phyloP scores from a whole-genome alignment of 2,797 vertebrate species.

The Rhynchotus rufescens region DNA sequence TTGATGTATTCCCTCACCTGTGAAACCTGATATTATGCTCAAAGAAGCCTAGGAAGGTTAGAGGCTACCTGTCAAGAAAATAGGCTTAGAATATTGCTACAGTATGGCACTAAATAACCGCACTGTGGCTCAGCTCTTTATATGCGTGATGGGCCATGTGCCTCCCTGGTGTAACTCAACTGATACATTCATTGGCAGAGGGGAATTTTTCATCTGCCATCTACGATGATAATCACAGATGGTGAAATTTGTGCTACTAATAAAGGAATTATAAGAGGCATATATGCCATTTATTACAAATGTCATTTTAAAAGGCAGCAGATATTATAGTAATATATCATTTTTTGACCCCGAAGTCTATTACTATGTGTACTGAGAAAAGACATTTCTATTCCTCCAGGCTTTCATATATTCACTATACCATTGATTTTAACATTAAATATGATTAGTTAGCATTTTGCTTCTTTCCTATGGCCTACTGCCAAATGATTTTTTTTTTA shows the following conservation, averaged over 20 bases:
- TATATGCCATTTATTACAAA: constrained; percentile 43
- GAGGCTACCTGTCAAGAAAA: not conserved
- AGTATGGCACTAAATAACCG: not conserved
- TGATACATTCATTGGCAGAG: not conserved
- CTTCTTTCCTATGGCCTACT: constrained; percentile 33
- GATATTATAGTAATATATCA: constrained; percentile 50
- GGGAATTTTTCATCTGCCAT: constrained; percentile 30
- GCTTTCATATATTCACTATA: constrained; percentile 43
- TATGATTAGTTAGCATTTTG: constrained; percentile 74
- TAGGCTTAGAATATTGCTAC: not conserved
- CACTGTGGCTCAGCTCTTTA: not conserved
- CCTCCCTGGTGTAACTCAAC: not conserved
- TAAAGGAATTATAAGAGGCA: constrained; percentile 53
- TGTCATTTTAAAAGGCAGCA: constrained; percentile 50
- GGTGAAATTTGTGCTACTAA: constrained; percentile 62
- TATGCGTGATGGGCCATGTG: not conserved
- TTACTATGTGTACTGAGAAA: constrained; percentile 31
- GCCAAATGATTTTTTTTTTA: constrained; percentile 61
- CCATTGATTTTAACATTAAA: constrained; percentile 75
- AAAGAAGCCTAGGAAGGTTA: not conserved
- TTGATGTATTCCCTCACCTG: constrained; percentile 13
- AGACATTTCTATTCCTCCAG: constrained; percentile 59
- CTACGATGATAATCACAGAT: constrained; percentile 33
- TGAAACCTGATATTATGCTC: not conserved
- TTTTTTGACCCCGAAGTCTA: constrained; percentile 41